Conservation (phyloP, 1,140 invertebrate genomes). For the Aphelinus atriplicis region DNA sequence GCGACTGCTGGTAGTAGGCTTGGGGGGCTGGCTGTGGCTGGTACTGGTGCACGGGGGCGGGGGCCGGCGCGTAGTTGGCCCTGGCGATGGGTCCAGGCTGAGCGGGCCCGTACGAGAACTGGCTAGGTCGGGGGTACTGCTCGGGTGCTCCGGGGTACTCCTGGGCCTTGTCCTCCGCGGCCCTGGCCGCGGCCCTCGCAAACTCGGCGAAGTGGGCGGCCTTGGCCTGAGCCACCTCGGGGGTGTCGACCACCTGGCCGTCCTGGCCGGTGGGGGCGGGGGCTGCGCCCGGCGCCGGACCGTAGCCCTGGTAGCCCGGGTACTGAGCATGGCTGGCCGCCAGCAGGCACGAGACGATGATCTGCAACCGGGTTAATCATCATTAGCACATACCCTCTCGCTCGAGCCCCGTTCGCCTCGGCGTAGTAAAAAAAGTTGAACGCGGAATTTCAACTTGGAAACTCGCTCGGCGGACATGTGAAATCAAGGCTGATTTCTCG, state of each 20-base stretch:
- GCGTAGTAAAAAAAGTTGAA: no score
- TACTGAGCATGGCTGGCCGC: constrained; percentile 53
- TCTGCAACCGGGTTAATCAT: constrained; percentile 40
- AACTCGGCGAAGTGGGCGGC: constrained; percentile 66
- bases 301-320: constrained; percentile 50
- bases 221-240: constrained; percentile 66
- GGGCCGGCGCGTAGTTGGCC: neutral
- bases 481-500: no score
- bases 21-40: constrained; percentile 43
- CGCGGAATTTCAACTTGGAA: no score
- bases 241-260: constrained; percentile 66
- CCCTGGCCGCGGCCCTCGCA: constrained; percentile 59
- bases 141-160: constrained; percentile 30
- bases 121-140: constrained; percentile 33
- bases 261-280: constrained; percentile 69
- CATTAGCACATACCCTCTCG: no score
- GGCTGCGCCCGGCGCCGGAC: constrained; percentile 49
- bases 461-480: no score
- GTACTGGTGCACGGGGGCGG: constrained; percentile 22
- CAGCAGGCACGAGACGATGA: constrained; percentile 48
- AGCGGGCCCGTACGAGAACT: constrained; percentile 36
- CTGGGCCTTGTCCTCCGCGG: constrained; percentile 51
- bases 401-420: no score
- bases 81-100: constrained; percentile 31
- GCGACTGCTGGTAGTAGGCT: constrained; percentile 45